Evolutionary conservation across 2,888 invertebrate species (phyloP), one percentile per base, ranked within the genome.

Genomic region (Kryphioiulus occultus): DNA sequence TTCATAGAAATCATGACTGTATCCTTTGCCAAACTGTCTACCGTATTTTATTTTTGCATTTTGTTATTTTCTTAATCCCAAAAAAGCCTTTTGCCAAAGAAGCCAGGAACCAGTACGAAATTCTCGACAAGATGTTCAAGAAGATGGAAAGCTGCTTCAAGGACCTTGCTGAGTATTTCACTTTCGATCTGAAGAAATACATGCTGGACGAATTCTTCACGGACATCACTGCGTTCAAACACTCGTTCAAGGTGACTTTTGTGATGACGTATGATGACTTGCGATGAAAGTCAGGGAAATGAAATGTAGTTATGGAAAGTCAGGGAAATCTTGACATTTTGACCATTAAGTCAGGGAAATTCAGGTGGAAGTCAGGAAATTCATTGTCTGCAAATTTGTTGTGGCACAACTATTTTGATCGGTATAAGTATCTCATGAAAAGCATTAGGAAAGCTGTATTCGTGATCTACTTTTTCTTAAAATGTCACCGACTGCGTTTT

Each of bases 221-320:
- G 0, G 99, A 99, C 91, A 94, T 99, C 89, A 98, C 98, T 92
- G 95, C 95, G 0, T 99, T 99, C 92, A 98, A 98, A 92, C 97
- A 98, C 91, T 94, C 95, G 39, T 99, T 98, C 91, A 93, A 95
- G 91, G 96, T 96, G 91, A 94, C 94, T 93, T 88, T 53, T 84
- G 17, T 82, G n/a, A n/a, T n/a, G n/a, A n/a, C n/a, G n/a, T n/a
- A n/a, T n/a, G n/a, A n/a, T n/a, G n/a, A n/a, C n/a, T n/a, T n/a
- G n/a, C n/a, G n/a, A n/a, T n/a, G n/a, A n/a, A n/a, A n/a, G n/a
- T n/a, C n/a, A n/a, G n/a, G n/a, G n/a, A n/a, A n/a, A n/a, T n/a
- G n/a, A n/a, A n/a, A n/a, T n/a, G n/a, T n/a, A n/a, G n/a, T n/a
- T n/a, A n/a, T n/a, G n/a, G n/a, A n/a, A n/a, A n/a, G n/a, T n/a